These are phyloP conservation scores for Philotrypesis tridentata DNA, from an alignment of 1,140 invertebrate species.

Conservation along the genomic window DNA sequence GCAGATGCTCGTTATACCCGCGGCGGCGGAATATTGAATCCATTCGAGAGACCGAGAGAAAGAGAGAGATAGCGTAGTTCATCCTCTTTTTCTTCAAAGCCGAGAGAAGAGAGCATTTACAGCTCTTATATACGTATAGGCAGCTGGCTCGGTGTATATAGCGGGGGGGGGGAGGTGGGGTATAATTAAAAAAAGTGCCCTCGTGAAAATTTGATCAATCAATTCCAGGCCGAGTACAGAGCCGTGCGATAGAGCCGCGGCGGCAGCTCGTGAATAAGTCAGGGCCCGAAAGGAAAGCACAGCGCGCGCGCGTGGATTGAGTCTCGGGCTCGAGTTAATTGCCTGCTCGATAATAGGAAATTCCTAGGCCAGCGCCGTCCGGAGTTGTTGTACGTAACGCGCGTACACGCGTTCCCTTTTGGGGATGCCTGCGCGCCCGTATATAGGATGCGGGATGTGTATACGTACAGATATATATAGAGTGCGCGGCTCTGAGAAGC, in stretches of 20 bases:
- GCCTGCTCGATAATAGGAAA: constrained; percentile 63
- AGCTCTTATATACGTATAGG: no score
- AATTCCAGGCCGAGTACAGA: neutral
- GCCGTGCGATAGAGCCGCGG: no score
- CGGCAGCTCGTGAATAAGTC: neutral
- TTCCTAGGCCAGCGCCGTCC: constrained; percentile 52
- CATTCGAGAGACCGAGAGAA: neutral
- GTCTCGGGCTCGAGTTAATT: constrained; percentile 56
- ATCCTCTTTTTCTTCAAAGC: neutral
- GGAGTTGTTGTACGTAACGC: constrained; percentile 15
- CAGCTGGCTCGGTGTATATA: no score
- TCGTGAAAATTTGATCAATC: neutral
- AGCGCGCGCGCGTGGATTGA: neutral
- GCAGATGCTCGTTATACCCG: neutral
- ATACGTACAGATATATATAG: no score
- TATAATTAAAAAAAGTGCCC: constrained; percentile 4
- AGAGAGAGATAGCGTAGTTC: no score
- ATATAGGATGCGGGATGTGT: no score
- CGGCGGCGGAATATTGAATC: neutral
- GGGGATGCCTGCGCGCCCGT: constrained; percentile 48
- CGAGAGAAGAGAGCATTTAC: neutral
- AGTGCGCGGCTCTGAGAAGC: neutral
- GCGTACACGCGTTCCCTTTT: constrained; percentile 53
- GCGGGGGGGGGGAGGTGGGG: no score
- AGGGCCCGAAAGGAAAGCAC: neutral